Conservation (phyloP, 2,113 vertebrate genomes). For the Acinonyx jubatus region DNA sequence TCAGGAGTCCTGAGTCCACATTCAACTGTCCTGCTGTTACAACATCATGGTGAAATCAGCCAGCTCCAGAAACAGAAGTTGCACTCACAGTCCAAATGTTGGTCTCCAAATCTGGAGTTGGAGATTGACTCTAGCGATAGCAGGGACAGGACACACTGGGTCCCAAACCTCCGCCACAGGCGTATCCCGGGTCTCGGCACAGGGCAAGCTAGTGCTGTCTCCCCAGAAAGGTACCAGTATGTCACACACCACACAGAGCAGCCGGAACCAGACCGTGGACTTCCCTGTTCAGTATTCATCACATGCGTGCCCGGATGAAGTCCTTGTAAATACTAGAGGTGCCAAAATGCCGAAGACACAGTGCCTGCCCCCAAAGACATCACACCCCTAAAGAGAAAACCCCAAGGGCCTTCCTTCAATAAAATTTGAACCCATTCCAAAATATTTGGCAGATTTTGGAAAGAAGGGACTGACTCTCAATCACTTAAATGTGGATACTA, state of each 20-base stretch:
- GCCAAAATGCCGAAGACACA: too few species aligned
- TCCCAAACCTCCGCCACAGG: background rate
- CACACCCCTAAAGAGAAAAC: too few species aligned
- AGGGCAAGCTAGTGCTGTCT: too few species aligned
- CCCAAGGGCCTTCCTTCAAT: background rate
- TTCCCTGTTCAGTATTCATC: rapidly evolving
- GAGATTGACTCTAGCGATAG: rapidly evolving
- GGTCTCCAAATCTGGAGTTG: background rate
- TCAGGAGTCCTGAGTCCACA: too few species aligned
- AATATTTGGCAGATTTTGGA: background rate
- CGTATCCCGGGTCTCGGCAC: background rate
- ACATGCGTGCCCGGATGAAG: rapidly evolving
- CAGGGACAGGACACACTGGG: background rate
- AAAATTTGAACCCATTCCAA: background rate
- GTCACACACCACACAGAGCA: rapidly evolving
- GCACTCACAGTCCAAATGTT: background rate
- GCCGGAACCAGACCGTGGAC: rapidly evolving
- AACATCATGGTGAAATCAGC: background rate
- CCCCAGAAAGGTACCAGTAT: rapidly evolving
- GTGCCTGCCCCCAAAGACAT: background rate
- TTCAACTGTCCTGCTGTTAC: background rate
- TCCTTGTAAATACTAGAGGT: rapidly evolving
- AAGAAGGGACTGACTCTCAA: background rate
- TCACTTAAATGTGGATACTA: background rate
- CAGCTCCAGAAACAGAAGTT: background rate